Percentiles rank a stretch among this genome's conserved stretches.
These are phyloP conservation scores for Ridgeia piscesae DNA, from an alignment of 1,140 invertebrate species.

Conservation along the genomic window DNA sequence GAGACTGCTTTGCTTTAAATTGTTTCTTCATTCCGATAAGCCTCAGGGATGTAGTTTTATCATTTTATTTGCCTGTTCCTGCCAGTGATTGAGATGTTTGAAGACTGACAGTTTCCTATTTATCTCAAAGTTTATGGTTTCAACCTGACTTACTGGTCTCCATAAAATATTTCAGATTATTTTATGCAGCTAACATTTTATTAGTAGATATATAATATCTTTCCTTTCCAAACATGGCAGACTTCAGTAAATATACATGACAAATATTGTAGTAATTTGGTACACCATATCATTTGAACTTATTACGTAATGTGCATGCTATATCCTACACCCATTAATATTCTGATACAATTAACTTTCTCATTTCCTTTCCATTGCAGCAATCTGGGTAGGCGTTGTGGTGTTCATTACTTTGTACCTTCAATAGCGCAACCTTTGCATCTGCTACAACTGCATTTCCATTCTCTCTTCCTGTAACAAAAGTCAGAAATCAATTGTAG, in stretches of 20 bases:
- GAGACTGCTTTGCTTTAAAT: background rate
- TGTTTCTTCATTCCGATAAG: background rate
- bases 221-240: too few species aligned
- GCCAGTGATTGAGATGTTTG: background rate
- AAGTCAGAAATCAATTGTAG: background rate
- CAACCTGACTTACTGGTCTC: too few species aligned
- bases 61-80: background rate
- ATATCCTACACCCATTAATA: background rate
- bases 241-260: too few species aligned
- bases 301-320: background rate
- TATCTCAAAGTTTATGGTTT: background rate
- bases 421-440: background rate
- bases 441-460: background rate
- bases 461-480: background rate
- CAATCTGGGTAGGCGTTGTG: background rate
- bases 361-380: background rate
- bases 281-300: background rate
- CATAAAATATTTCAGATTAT: background rate
- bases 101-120: background rate
- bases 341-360: background rate
- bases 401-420: background rate
- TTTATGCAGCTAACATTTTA: background rate
- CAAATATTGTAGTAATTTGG: background rate
- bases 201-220: background rate
- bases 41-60: background rate